Evolutionary conservation across 2,888 invertebrate genomes (phyloP).

Genomic region (Drosophila gaucha): DNA sequence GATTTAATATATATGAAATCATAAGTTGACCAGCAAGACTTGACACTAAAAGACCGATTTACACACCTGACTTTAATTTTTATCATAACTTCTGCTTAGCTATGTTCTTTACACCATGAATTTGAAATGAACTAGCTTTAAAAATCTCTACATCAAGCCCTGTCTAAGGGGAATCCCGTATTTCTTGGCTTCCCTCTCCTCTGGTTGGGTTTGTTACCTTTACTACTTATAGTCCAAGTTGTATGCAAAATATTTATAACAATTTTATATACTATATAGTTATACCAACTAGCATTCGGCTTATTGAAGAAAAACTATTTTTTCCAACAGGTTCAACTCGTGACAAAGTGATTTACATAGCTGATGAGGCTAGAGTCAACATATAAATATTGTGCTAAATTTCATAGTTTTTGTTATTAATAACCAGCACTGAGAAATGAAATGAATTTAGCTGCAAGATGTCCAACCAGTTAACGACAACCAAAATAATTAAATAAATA

Average conservation of each 20-base stretch:
- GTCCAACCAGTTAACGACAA: constrained; percentile 29
- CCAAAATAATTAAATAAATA: not conserved
- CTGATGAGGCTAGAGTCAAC: constrained; percentile 9
- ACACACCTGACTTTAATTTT: not conserved
- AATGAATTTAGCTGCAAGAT: constrained; percentile 25
- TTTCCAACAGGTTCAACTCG: constrained; percentile 11
- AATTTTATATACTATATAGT: no score
- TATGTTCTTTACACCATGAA: no score
- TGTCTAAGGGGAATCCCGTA: no score
- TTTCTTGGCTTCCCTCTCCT: no score
- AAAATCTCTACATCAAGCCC: no score
- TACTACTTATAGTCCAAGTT: no score
- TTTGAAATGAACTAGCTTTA: no score
- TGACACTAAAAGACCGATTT: not conserved
- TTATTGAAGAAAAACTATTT: no score
- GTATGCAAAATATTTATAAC: no score
- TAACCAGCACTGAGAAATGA: constrained; percentile 30
- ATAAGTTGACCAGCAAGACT: not conserved
- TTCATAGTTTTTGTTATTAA: constrained; percentile 25
- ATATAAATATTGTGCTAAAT: constrained; percentile 33
- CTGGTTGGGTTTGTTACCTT: no score
- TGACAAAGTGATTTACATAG: constrained; percentile 43
- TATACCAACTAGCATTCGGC: no score
- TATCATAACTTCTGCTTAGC: no score
- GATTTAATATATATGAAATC: constrained; percentile 33